These are phyloP conservation scores for Caenorhabditis sp. DNA, from an alignment of 2,888 invertebrate species.

Conservation along the genomic window DNA sequence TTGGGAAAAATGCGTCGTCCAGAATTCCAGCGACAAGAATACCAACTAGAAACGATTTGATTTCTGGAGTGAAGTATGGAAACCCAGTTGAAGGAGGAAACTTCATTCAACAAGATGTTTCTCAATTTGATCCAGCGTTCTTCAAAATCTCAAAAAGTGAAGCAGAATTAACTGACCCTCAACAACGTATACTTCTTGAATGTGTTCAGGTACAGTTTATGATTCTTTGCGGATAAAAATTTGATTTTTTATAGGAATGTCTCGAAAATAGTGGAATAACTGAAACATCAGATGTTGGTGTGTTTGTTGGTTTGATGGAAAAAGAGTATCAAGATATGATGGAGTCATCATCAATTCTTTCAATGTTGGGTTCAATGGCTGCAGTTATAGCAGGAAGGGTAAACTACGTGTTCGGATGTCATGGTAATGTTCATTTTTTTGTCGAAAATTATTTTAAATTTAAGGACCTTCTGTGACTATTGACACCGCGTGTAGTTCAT, in stretches of 20 bases:
- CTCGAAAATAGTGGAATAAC: slow-evolving; percentile 57
- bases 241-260: slow-evolving; percentile 51
- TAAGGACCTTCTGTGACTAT: slow-evolving; percentile 84
- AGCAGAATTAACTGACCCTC: slow-evolving; percentile 67
- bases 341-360: slow-evolving; percentile 45
- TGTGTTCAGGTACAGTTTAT: slow-evolving; percentile 40
- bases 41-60: slow-evolving; percentile 55
- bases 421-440: slow-evolving; percentile 24
- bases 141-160: slow-evolving; percentile 64
- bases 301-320: slow-evolving; percentile 68
- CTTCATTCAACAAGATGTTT: slow-evolving; percentile 52
- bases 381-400: slow-evolving; percentile 62
- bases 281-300: slow-evolving; percentile 41
- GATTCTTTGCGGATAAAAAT: background rate
- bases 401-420: slow-evolving; percentile 54
- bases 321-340: slow-evolving; percentile 61
- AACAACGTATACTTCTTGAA: slow-evolving; percentile 65
- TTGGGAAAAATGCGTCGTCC: slow-evolving; percentile 51
- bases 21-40: slow-evolving; percentile 61
- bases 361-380: slow-evolving; percentile 59
- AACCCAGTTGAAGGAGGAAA: slow-evolving; percentile 62
- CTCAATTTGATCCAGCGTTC: slow-evolving; percentile 60
- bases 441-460: background rate
- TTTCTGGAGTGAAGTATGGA: slow-evolving; percentile 51
- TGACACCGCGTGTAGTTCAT: slow-evolving; percentile 96